These are phyloP conservation scores for Oscheius sp. DNA, from an alignment of 2,888 invertebrate genomes.

Conservation along the genomic window DNA sequence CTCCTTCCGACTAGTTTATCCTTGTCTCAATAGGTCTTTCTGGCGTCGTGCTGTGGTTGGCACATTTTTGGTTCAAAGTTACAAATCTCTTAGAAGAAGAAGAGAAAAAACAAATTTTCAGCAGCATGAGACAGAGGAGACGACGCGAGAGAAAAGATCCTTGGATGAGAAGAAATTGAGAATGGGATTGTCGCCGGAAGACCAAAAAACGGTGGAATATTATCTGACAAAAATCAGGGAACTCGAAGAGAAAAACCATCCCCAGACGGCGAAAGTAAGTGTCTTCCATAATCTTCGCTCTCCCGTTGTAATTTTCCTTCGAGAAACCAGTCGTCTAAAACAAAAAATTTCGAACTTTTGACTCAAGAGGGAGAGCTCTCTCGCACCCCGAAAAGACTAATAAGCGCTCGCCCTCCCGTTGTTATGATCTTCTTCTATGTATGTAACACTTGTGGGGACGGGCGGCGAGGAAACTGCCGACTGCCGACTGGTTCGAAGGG, in stretches of 20 bases:
- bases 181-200: conserved; percentile 59
- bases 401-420: conserved; percentile 8
- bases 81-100: neutral
- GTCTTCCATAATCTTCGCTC: too few species aligned
- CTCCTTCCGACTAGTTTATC: neutral
- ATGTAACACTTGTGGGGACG: conserved; percentile 27
- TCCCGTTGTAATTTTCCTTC: conserved; percentile 18
- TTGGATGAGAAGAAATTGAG: conserved; percentile 8
- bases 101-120: neutral
- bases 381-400: neutral
- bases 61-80: neutral
- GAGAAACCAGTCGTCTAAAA: neutral
- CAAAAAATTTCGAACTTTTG: neutral
- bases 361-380: neutral
- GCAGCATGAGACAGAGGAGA: conserved; percentile 13
- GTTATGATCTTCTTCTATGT: conserved; percentile 28
- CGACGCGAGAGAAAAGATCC: neutral
- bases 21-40: neutral
- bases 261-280: conserved; percentile 27
- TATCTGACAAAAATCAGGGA: conserved; percentile 63
- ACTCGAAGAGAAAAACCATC: conserved; percentile 55
- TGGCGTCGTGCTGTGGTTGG: neutral
- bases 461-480: neutral
- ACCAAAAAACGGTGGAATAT: conserved; percentile 54
- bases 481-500: conserved; percentile 19